Evolutionary conservation across 1,140 invertebrate species (phyloP).

Genomic region (Diprion similis): DNA sequence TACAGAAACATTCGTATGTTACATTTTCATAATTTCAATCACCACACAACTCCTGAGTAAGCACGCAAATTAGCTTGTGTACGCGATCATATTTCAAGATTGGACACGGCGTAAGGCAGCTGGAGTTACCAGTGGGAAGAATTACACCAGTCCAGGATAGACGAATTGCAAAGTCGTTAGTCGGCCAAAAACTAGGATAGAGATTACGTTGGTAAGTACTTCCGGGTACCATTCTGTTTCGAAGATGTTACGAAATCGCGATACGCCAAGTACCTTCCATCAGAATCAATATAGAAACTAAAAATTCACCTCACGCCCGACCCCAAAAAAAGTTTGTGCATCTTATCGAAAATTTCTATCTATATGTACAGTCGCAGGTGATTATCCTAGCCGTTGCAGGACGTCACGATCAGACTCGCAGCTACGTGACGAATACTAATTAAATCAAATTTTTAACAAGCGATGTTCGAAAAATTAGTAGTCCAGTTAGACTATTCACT

Average conservation of each 20-base stretch:
- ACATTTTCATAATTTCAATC: too few species aligned
- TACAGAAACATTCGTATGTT: too few species aligned
- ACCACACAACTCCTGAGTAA: too few species aligned
- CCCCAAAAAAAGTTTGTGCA: conserved; percentile 17
- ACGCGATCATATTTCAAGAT: not conserved
- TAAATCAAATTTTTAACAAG: conserved; percentile 30
- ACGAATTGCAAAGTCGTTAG: conserved; percentile 1
- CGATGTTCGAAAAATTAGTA: not conserved
- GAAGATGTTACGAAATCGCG: conserved; percentile 36
- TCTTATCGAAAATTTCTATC: not conserved
- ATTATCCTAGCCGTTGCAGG: not conserved
- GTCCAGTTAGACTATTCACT: too few species aligned
- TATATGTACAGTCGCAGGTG: not conserved
- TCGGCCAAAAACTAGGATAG: conserved; percentile 31
- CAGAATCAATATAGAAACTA: conserved; percentile 6
- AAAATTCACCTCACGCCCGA: conserved; percentile 36
- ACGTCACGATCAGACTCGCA: not conserved
- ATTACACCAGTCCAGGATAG: not conserved
- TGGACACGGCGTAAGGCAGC: not conserved
- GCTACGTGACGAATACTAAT: conserved; percentile 30
- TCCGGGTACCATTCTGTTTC: conserved; percentile 27
- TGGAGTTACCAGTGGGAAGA: not conserved
- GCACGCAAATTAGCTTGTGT: not conserved
- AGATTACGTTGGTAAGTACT: conserved; percentile 9
- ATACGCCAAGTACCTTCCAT: conserved; percentile 30